Conservation (phyloP, 2,888 invertebrate species). For the Eilema sororculum region DNA sequence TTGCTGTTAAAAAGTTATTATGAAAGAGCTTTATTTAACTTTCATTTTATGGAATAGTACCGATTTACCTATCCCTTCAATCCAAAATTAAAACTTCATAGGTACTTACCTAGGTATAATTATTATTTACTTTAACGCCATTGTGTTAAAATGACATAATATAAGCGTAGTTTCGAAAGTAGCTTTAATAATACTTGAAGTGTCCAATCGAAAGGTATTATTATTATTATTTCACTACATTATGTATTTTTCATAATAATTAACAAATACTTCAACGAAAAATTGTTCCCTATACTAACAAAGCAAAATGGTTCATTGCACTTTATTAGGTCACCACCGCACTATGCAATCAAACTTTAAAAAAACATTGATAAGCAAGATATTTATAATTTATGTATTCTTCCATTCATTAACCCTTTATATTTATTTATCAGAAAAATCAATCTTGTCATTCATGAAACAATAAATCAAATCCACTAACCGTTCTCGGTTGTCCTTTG, state of each 20-base stretch:
- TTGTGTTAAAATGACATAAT: background rate
- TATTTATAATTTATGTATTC: background rate
- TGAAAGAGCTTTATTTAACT: background rate
- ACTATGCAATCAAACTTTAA: constrained; percentile 1
- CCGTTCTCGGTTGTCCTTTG: constrained; percentile 64
- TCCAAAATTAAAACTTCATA: background rate
- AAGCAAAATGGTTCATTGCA: background rate
- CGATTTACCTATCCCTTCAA: background rate
- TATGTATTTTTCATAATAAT: background rate
- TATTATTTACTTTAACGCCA: background rate
- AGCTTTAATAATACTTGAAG: background rate
- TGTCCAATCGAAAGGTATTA: background rate
- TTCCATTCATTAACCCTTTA: background rate
- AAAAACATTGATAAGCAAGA: background rate
- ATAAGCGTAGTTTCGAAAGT: background rate
- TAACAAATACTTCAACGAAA: background rate
- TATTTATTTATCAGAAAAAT: background rate
- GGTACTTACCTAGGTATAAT: background rate
- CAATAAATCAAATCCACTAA: constrained; percentile 58
- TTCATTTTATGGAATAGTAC: too few species aligned
- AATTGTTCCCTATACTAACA: background rate
- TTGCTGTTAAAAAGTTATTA: background rate
- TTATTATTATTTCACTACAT: background rate
- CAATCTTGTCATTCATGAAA: background rate
- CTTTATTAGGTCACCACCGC: background rate